Conservation (phyloP, 2,888 invertebrate species). For the Pterobdella sp. region DNA sequence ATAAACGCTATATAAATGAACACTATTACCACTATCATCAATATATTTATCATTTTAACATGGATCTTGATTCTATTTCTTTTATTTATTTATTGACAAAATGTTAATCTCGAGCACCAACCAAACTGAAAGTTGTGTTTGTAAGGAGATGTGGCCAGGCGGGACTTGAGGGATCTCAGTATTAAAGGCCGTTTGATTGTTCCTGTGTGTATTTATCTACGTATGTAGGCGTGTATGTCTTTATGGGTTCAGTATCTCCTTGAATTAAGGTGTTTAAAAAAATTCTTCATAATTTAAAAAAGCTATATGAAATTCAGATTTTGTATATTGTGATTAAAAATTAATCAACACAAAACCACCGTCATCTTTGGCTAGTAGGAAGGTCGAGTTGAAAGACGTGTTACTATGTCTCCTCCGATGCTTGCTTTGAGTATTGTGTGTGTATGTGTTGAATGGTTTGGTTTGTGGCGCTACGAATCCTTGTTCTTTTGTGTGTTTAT, state of each 20-base stretch:
- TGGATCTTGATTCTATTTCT: too few relatives aligned
- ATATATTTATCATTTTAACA: too few relatives aligned
- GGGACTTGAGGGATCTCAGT: not conserved
- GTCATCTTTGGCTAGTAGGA: not conserved
- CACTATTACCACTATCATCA: too few relatives aligned
- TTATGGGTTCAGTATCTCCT: too few relatives aligned
- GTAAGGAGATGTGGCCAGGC: conserved; percentile 1
- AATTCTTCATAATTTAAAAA: not conserved
- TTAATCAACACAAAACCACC: not conserved
- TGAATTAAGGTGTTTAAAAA: too few relatives aligned
- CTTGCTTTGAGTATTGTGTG: not conserved
- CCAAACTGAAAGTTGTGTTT: too few relatives aligned
- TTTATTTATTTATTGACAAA: too few relatives aligned
- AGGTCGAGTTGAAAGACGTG: not conserved
- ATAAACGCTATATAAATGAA: too few relatives aligned
- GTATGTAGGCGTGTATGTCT: not conserved
- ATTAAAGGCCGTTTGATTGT: not conserved
- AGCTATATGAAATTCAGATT: not conserved
- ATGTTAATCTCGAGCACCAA: too few relatives aligned
- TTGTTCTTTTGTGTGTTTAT: not conserved
- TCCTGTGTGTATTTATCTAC: not conserved
- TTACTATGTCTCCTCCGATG: not conserved
- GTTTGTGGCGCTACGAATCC: too few relatives aligned
- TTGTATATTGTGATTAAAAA: not conserved
- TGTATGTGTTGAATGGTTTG: not conserved